phyloP scores from a whole-genome alignment of 2,113 vertebrate species.

The Chaenocephalus aceratus region DNA sequence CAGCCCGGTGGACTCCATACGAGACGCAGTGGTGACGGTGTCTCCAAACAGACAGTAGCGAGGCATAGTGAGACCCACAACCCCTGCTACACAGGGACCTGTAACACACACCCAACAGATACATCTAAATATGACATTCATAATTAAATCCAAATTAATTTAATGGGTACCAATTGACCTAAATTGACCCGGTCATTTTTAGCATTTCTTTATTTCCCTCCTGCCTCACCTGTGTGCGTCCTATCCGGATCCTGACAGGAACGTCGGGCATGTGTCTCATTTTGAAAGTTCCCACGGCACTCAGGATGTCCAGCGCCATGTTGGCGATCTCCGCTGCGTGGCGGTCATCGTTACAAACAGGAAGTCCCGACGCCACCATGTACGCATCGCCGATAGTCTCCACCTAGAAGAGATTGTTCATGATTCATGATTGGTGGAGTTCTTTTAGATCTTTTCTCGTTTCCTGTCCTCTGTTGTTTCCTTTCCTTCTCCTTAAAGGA shows the following conservation, averaged over 20 bases:
- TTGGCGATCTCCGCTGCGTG: slow-evolving; percentile 86
- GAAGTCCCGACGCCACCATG: slow-evolving; percentile 87
- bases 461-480: too few relatives aligned
- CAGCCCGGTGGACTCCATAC: slow-evolving; percentile 84
- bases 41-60: slow-evolving; percentile 88
- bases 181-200: too few relatives aligned
- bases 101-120: slow-evolving; percentile 3
- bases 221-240: slow-evolving; percentile 82
- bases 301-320: slow-evolving; percentile 88
- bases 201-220: too few relatives aligned
- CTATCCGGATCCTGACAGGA: slow-evolving; percentile 86
- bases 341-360: slow-evolving; percentile 81
- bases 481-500: too few relatives aligned
- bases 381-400: slow-evolving; percentile 89
- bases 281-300: slow-evolving; percentile 86
- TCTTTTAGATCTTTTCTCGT: too few relatives aligned
- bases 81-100: slow-evolving; percentile 85
- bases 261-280: slow-evolving; percentile 89
- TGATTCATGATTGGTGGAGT: too few relatives aligned
- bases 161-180: too few relatives aligned
- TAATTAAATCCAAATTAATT: too few relatives aligned
- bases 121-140: too few relatives aligned
- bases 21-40: slow-evolving; percentile 85
- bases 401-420: slow-evolving; percentile 69
- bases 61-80: slow-evolving; percentile 88